phyloP scores from a whole-genome alignment of 2,888 invertebrate species.

The Sabellastarte sp. region DNA sequence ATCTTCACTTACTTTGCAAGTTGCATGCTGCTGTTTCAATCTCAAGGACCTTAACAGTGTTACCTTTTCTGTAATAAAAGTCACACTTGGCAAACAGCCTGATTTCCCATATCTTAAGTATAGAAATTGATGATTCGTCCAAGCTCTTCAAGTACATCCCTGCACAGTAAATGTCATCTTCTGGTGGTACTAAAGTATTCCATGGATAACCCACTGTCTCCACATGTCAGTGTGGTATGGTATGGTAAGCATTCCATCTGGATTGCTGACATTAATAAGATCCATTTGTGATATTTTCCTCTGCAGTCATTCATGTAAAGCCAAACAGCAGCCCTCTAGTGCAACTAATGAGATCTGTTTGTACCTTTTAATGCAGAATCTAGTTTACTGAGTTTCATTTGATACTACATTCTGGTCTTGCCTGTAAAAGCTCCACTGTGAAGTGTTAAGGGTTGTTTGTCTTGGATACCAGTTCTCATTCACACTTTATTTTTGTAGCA shows the following conservation, averaged over 20 bases:
- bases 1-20: background rate
- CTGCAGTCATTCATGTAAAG: conserved; percentile 31
- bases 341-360: conserved; percentile 28
- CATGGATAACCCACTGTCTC: background rate
- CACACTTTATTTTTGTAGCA: conserved; percentile 6
- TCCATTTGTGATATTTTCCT: conserved; percentile 24
- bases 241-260: background rate
- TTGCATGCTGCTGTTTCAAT: background rate
- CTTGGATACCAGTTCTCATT: conserved; percentile 25
- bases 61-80: background rate
- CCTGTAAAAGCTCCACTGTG: conserved; percentile 29
- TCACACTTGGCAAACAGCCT: background rate
- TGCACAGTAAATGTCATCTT: background rate
- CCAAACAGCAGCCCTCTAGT: conserved; percentile 33
- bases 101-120: background rate
- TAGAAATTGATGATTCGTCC: background rate
- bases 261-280: conserved; percentile 26
- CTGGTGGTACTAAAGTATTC: background rate
- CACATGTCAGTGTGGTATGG: background rate
- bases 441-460: conserved; percentile 31
- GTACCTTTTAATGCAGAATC: conserved; percentile 26
- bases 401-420: conserved; percentile 31
- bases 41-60: background rate
- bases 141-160: background rate
- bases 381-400: conserved; percentile 31